phyloP scores from a whole-genome alignment of 2,888 invertebrate species.

The Flabesymbios commensalis region DNA sequence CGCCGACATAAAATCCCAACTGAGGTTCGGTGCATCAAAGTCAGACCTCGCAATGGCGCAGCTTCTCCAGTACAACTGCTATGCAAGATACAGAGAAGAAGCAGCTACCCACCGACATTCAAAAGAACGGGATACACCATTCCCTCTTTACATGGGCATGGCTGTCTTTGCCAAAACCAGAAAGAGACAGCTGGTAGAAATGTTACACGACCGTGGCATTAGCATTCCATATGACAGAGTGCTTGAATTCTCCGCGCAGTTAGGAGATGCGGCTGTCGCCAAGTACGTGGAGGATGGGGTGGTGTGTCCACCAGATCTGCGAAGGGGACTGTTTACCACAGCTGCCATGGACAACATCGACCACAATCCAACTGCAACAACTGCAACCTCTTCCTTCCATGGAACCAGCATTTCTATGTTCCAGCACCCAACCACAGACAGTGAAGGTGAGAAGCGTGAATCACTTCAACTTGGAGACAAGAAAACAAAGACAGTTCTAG shows the following conservation, averaged over 20 bases:
- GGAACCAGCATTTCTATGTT: conserved; percentile 35
- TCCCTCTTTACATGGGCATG: conserved; percentile 32
- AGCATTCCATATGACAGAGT: conserved; percentile 38
- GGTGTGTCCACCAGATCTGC: conserved; percentile 22
- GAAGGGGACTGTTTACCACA: conserved; percentile 33
- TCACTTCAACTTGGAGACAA: background rate
- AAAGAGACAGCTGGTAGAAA: conserved; percentile 30
- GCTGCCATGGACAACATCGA: conserved; percentile 38
- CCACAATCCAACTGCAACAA: conserved; percentile 33
- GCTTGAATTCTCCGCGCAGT: conserved; percentile 31
- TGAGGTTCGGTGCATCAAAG: conserved; percentile 18
- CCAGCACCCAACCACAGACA: conserved; percentile 26
- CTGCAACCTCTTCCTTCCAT: conserved; percentile 29
- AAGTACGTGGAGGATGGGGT: conserved; percentile 21
- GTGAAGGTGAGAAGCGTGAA: conserved; percentile 13
- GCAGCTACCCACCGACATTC: conserved; percentile 17
- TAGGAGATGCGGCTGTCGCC: conserved; percentile 22
- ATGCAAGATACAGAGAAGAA: conserved; percentile 11
- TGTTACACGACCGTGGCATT: conserved; percentile 30
- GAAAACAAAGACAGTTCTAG: conserved; percentile 19
- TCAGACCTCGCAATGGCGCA: conserved; percentile 23
- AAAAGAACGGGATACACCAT: conserved; percentile 17
- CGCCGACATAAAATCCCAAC: conserved; percentile 24
- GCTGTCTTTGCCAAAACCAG: conserved; percentile 32
- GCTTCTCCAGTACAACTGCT: conserved; percentile 24